phyloP scores from a whole-genome alignment of 35 echinoderm and acorn worm species.

The Ophiothrix spiculata region DNA sequence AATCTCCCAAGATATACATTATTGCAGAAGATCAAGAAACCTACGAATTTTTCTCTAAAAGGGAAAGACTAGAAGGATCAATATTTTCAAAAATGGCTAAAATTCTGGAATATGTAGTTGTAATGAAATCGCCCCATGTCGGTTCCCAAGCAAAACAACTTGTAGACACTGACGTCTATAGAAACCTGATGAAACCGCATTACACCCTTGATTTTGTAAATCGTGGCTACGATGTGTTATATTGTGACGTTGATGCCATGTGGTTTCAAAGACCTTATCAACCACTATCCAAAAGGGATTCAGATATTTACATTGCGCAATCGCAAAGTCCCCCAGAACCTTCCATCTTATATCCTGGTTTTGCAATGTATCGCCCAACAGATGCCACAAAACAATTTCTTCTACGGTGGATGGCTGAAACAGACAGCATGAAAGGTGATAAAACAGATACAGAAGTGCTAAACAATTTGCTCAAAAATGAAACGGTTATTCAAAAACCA shows the following conservation, averaged over 20 bases:
- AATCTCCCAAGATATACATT: conserved; percentile 35
- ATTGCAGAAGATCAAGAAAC: conserved; percentile 56
- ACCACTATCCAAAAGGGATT: conserved; percentile 37
- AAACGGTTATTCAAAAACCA: background rate
- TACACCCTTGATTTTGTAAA: conserved; percentile 48
- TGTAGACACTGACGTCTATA: conserved; percentile 60
- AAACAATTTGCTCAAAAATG: conserved; percentile 23
- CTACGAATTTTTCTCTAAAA: conserved; percentile 3
- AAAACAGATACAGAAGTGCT: conserved; percentile 56
- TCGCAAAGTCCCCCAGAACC: background rate
- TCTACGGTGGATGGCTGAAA: conserved; percentile 33
- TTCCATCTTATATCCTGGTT: conserved; percentile 38
- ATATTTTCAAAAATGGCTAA: too few relatives aligned
- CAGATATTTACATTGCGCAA: conserved; percentile 44
- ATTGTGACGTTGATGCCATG: conserved; percentile 69
- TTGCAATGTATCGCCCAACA: conserved; percentile 53
- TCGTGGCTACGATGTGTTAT: conserved; percentile 59
- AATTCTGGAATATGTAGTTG: background rate
- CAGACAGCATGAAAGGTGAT: conserved; percentile 21
- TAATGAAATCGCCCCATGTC: background rate
- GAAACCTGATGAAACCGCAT: conserved; percentile 55
- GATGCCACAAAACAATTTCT: conserved; percentile 32
- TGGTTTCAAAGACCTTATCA: conserved; percentile 76
- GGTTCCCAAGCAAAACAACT: background rate
- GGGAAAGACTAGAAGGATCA: too few relatives aligned